Base-by-base conservation (phyloP, 2,797 vertebrate genomes). In the Poeciliopsis infans region DNA sequence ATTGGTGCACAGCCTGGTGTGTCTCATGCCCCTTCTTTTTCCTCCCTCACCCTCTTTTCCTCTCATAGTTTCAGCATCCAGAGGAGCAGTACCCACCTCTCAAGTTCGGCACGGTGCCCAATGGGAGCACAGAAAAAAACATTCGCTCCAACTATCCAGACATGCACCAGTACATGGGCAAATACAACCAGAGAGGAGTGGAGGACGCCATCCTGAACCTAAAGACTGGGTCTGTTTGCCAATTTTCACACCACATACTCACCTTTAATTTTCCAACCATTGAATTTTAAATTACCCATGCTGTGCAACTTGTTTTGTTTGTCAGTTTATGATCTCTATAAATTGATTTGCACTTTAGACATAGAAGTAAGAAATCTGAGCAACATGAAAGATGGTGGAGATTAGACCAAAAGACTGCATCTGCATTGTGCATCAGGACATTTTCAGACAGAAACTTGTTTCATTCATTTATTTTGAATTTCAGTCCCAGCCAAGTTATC, bases 131-230 rank as follows among this genome's bases (percentile, higher is more conserved):
- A 0, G 97, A 99, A 95, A 98, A 98, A 93, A 99, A 99, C 87
- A 98, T 99, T 86, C 97, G 97, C 87, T 98, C 97, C 94, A 99
- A 98, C 93, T 99, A 99, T 89, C 97, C 97, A 2, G 97, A 96
- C 92, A 98, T 99, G 97, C 97, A 99, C 89, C 96, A 96, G 89
- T 98, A 98, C 94, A 98, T 98, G 97, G 96, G 97, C 82, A 97
- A 97, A 86, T 98, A 97, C 95, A 98, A 99, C 96, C 97, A 99
- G 95, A 97, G 93, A 69, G 96, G 97, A 70, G 97, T 98, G 89
- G 97, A 98, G 90, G 97, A 99, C 16, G 97, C 97, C 43, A 97
- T 98, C 83, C 88, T 95, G 25, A 97, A 98, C 93, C 96, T 98
- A 77, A 98, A 98, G 93, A 97, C 96, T 2, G 97, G 97, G 97